Percentiles rank a stretch among this genome's conserved stretches.
Conservation (phyloP, 2,888 invertebrate genomes). For the Standfussiana lucernea region DNA sequence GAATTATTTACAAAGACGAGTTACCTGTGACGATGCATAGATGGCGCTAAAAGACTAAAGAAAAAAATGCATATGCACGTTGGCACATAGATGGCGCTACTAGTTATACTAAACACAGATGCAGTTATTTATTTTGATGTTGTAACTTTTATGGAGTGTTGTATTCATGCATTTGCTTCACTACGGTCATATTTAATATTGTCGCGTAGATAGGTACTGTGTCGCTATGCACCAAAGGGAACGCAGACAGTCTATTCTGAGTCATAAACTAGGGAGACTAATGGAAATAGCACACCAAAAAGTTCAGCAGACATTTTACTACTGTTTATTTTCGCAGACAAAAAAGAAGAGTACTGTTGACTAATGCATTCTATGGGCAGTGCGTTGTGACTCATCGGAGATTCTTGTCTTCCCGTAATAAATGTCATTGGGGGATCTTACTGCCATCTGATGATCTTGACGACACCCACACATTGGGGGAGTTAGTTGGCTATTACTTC, state of each 20-base stretch:
- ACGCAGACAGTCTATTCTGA: conserved; percentile 1
- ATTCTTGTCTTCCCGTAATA: conserved; percentile 7
- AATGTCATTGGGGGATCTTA: conserved; percentile 7
- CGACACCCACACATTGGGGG: background rate
- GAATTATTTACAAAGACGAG: too few species aligned
- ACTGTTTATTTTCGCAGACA: conserved; percentile 35
- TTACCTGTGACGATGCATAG: background rate
- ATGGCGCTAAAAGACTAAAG: background rate
- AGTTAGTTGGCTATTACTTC: background rate
- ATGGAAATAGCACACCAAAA: conserved; percentile 28
- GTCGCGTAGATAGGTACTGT: background rate
- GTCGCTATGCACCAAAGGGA: background rate
- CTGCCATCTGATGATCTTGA: background rate
- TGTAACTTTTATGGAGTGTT: background rate
- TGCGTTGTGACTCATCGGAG: conserved; percentile 26
- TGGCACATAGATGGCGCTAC: background rate
- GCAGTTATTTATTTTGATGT: background rate
- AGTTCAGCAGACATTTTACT: conserved; percentile 15
- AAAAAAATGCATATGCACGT: background rate
- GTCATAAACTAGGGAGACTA: conserved; percentile 7
- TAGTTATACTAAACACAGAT: background rate
- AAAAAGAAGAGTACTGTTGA: conserved; percentile 32
- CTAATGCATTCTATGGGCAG: background rate
- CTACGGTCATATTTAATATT: background rate
- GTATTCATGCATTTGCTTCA: background rate